These are phyloP conservation scores for Pipistrellus pygmaeus DNA, from an alignment of 2,797 vertebrate genomes.

Conservation along the genomic window DNA sequence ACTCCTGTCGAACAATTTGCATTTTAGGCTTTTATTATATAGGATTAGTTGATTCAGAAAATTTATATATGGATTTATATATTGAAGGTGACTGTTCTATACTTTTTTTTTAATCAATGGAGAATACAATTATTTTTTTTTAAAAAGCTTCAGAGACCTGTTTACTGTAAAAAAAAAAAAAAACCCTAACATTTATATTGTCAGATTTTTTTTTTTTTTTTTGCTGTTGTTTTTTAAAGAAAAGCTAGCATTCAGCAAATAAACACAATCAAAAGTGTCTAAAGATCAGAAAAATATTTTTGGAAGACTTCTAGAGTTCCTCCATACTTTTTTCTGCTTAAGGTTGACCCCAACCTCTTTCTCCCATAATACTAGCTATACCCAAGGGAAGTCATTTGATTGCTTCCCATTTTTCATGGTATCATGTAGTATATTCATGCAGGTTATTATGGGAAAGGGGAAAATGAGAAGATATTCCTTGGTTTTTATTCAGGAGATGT, in stretches of 20 bases:
- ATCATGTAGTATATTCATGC: background rate
- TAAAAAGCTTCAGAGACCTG: background rate
- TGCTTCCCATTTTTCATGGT: background rate
- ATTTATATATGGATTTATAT: slow-evolving; percentile 1
- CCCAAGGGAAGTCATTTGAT: background rate
- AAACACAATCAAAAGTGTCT: background rate
- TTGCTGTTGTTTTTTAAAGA: background rate
- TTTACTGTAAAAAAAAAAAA: background rate
- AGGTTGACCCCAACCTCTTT: background rate
- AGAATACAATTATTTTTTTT: background rate
- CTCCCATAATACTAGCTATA: background rate
- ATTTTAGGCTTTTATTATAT: too few species aligned
- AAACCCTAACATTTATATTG: background rate
- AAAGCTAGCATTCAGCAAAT: slow-evolving; percentile 38
- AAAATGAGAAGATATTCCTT: slow-evolving; percentile 51
- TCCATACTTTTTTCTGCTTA: background rate
- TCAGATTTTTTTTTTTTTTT: background rate
- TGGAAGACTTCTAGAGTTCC: background rate
- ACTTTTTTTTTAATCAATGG: background rate
- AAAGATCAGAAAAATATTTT: background rate
- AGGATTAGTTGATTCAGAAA: background rate
- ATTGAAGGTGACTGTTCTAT: background rate
- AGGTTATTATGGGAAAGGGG: background rate
- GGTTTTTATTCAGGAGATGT: slow-evolving; percentile 60
- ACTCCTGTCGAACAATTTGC: too few species aligned